Evolutionary conservation across 2,113 vertebrate species (phyloP), one percentile per base, ranked within the genome.

Genomic region (Pandion haliaetus): DNA sequence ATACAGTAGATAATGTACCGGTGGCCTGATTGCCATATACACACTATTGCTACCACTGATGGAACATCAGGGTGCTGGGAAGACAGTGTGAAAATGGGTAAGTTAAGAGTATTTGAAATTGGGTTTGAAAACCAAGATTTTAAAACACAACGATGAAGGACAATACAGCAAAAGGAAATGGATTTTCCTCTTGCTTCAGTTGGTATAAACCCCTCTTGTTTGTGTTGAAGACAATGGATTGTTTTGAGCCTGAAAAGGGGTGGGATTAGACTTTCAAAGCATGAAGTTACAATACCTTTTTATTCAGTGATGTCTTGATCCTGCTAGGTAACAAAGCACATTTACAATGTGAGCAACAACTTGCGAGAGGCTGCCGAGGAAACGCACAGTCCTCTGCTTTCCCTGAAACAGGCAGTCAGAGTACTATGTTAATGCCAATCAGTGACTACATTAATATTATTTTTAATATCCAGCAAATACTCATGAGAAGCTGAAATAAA

Each of bases 381-480:
- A 89, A 82, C 11, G 42, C 65, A 59, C 12, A 65, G 16, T 70
- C 58, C 65, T 72, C 54, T 85, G 73, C 70, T 57, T 93, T 81
- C 59, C 69, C 81, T 54, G 77, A 73, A 95, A 85, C 54, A 82
- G 52, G 44, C 83, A 71, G 42, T 36, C 52, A 52, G 52, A 87
- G 32, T 59, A 73, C 49, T 94, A 3, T 82, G 94, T 62, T 92
- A 92, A 93, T 87, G 83, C 70, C 89, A 93, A 10, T 29, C 91
- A 89, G 62, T 61, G 81, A 95, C 89, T 97, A 42, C 86, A 86
- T 94, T 95, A 88, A 78, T 94, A 94, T 96, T 95, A 91, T 87
- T 95, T 95, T 96, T 91, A 96, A 97, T 96, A 95, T 88, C 73
- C 70, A 93, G 73, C 54, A 93, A 95, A 97, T 95, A 70, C 93